Evolutionary conservation across 2,113 vertebrate species (phyloP).

Genomic region (Gracilinanus agilis): DNA sequence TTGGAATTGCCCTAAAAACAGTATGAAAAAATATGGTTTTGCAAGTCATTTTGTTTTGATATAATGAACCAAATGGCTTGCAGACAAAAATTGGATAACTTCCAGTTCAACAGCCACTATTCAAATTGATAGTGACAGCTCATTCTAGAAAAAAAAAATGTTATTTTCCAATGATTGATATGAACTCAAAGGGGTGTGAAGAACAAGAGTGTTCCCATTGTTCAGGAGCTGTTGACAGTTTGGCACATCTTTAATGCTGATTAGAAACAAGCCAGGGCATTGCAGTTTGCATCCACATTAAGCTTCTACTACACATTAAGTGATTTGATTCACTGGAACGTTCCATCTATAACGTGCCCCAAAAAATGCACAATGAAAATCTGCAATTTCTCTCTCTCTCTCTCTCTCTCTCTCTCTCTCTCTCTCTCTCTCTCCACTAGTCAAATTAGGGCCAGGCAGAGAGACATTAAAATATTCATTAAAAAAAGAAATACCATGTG

Average conservation of each 20-base stretch:
- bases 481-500: constrained; percentile 62
- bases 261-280: constrained; percentile 81
- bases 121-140: constrained; percentile 87
- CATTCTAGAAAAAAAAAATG: constrained; percentile 82
- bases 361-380: constrained; percentile 65
- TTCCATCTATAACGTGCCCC: constrained; percentile 62
- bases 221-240: constrained; percentile 80
- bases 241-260: constrained; percentile 84
- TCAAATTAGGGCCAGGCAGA: background rate
- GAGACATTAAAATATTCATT: constrained; percentile 69
- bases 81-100: constrained; percentile 83
- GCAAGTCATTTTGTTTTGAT: constrained; percentile 78
- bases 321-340: constrained; percentile 73
- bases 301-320: constrained; percentile 73
- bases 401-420: background rate
- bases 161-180: constrained; percentile 88
- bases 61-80: constrained; percentile 82
- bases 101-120: constrained; percentile 82
- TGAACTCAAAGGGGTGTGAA: constrained; percentile 87
- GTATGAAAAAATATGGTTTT: constrained; percentile 73
- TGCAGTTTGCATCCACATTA: constrained; percentile 79
- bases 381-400: constrained; percentile 3
- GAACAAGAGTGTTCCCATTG: constrained; percentile 77
- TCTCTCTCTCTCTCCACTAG: constrained; percentile 14
- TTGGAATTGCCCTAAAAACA: constrained; percentile 59